A percentile compares a stretch with the other conserved stretches of the same genome.
Evolutionary conservation across 1,140 invertebrate genomes (phyloP).

Genomic region (Triops cancriformis): DNA sequence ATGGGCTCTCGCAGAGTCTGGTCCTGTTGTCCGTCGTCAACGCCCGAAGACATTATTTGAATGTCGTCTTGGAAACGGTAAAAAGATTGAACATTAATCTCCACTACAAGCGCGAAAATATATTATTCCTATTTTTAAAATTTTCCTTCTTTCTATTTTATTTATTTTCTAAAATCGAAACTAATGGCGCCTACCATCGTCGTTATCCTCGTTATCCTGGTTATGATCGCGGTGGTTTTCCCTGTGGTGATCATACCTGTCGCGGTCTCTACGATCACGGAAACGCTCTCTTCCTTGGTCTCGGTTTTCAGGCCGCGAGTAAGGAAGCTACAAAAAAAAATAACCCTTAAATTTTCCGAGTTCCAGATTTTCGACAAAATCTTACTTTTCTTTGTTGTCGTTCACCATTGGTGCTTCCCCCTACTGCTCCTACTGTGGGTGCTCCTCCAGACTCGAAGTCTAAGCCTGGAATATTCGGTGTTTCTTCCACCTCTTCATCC

Average conservation of each 20-base stretch:
- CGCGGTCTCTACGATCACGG: background rate
- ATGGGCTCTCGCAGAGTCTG: too few relatives aligned
- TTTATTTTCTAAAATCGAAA: too few relatives aligned
- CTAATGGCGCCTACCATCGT: background rate
- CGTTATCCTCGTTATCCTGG: background rate
- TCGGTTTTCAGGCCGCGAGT: background rate
- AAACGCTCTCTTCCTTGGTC: background rate
- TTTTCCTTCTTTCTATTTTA: too few relatives aligned
- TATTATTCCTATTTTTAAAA: too few relatives aligned
- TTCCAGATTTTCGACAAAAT: background rate
- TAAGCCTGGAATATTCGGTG: background rate
- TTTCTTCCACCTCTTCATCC: background rate
- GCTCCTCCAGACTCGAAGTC: background rate
- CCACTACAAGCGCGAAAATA: too few relatives aligned
- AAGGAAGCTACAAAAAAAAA: background rate
- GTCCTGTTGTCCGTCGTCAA: too few relatives aligned
- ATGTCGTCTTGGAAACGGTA: too few relatives aligned
- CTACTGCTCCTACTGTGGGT: background rate
- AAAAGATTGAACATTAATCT: too few relatives aligned
- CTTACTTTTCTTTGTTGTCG: background rate
- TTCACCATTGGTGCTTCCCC: background rate
- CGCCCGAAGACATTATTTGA: too few relatives aligned
- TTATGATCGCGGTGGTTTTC: background rate
- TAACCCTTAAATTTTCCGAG: background rate
- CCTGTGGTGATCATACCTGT: background rate